Evolutionary conservation across 2,888 invertebrate species (phyloP).

Genomic region (Alsophila aescularia): DNA sequence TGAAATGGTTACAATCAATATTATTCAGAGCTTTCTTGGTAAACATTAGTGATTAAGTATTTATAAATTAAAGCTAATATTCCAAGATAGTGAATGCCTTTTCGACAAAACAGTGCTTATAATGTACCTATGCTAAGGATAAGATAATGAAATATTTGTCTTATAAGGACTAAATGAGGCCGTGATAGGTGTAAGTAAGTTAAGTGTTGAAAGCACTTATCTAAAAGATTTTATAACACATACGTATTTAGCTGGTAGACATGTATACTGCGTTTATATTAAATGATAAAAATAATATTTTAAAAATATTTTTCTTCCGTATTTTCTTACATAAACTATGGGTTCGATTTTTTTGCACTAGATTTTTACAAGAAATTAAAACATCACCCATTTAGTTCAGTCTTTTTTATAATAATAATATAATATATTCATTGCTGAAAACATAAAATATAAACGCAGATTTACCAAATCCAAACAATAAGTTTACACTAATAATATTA

Average conservation of each 20-base stretch:
- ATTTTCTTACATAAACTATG: too few species aligned
- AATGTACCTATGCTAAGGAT: slow-evolving; percentile 43
- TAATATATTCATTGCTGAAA: background rate
- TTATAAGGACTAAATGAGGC: slow-evolving; percentile 67
- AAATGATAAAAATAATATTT: slow-evolving; percentile 3
- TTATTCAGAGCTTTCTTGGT: slow-evolving; percentile 30
- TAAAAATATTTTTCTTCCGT: background rate
- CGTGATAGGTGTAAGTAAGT: slow-evolving; percentile 73
- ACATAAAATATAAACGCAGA: slow-evolving; percentile 11
- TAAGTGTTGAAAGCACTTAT: slow-evolving; percentile 67
- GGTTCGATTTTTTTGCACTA: too few species aligned
- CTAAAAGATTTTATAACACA: slow-evolving; percentile 60
- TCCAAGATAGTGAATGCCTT: slow-evolving; percentile 37
- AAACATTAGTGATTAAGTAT: slow-evolving; percentile 26
- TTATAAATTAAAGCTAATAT: slow-evolving; percentile 28
- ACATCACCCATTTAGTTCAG: too few species aligned
- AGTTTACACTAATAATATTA: too few species aligned
- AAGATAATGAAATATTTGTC: slow-evolving; percentile 47
- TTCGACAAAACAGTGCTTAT: slow-evolving; percentile 37
- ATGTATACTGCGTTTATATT: slow-evolving; percentile 36
- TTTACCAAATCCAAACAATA: background rate
- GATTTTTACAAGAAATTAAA: too few species aligned
- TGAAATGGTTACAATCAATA: slow-evolving; percentile 30
- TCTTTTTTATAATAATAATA: background rate
- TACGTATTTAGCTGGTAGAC: slow-evolving; percentile 57